A percentile compares a stretch with the other conserved stretches of the same genome.
Evolutionary conservation across 2,113 vertebrate species (phyloP).

Genomic region (Anolis sagrei): DNA sequence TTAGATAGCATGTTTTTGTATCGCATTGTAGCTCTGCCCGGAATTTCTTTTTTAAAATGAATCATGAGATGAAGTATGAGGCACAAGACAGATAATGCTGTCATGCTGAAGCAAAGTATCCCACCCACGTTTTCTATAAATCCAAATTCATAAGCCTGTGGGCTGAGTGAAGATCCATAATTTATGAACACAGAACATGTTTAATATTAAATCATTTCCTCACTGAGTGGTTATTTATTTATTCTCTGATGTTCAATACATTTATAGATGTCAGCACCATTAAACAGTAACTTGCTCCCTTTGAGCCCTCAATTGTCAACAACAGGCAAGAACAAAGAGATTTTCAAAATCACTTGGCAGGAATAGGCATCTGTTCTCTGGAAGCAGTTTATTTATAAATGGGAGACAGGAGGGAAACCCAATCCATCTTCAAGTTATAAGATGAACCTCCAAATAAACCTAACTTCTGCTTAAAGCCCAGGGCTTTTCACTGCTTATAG

Average conservation of each 20-base stretch:
- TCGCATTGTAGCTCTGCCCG: no score
- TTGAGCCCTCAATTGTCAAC: slow-evolving; percentile 16
- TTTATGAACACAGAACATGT: slow-evolving; percentile 11
- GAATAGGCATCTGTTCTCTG: slow-evolving; percentile 7
- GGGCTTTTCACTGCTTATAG: slow-evolving; percentile 9
- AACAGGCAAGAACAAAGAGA: slow-evolving; percentile 25
- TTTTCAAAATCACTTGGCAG: not conserved
- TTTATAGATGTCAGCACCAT: not conserved
- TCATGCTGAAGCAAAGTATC: slow-evolving; percentile 1
- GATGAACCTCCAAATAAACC: slow-evolving; percentile 26
- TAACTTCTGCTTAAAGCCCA: slow-evolving; percentile 2
- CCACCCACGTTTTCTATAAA: not conserved
- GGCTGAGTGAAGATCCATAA: not conserved
- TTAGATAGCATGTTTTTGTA: not conserved
- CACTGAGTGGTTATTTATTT: not conserved
- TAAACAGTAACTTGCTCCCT: slow-evolving; percentile 4
- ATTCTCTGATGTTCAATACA: slow-evolving; percentile 22
- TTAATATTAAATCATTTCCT: slow-evolving; percentile 28
- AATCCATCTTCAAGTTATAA: slow-evolving; percentile 26
- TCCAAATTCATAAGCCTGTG: not conserved
- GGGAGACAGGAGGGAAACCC: not conserved
- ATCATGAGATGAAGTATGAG: not conserved
- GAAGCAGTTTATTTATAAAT: slow-evolving; percentile 16
- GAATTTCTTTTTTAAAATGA: not conserved
- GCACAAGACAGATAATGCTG: not conserved